Evolutionary conservation across 1,140 invertebrate species (phyloP), one percentile per base, ranked within the genome.

Genomic region (Camponotus floridanus): DNA sequence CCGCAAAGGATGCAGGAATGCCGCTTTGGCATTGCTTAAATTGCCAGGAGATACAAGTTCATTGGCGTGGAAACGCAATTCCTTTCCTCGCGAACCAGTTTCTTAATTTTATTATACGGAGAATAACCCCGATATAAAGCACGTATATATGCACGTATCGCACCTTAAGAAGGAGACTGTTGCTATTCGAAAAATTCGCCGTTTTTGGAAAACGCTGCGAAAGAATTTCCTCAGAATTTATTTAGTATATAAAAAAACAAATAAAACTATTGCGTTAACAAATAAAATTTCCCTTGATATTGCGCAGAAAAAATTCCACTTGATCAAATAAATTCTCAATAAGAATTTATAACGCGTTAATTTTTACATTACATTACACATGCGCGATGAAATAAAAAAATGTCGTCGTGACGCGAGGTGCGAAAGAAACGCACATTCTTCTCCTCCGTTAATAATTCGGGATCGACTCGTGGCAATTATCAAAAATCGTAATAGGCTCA

Each of bases 1-100:
- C 91, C 86, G 86, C 39, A 87, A 88, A 90, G 76, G 92, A 89
- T 91, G 87, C 73, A 48, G 85, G 87, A 86, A 76, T 88, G 84
- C 81, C 70, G 55, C 39, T 45, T 48, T 68, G 51, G 70, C 59
- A 74, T 87, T 18, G 78, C 73, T 55, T 33, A 51, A 59, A 80
- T 9, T 57, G 67, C 51, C 13, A 86, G 78, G 76, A 84, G 87
- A 70, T 87, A 81, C 81, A 81, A 71, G 83, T 21, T 70, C 91
- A 88, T 86, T 90, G 80, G 85, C 88, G 81, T 51, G 31, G 76
- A 76, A 57, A 31, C 39, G 9, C 62, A 18, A 65, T 70, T 59
- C 48, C 48, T 51, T 51, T 48, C 11, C 45, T 51, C 61, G 18
- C 15, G 7, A 13, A 21, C 13, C 7, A 15, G 39, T 57, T 70